Evolutionary conservation across 2,888 invertebrate species (phyloP).

Genomic region (Acleris cristana): DNA sequence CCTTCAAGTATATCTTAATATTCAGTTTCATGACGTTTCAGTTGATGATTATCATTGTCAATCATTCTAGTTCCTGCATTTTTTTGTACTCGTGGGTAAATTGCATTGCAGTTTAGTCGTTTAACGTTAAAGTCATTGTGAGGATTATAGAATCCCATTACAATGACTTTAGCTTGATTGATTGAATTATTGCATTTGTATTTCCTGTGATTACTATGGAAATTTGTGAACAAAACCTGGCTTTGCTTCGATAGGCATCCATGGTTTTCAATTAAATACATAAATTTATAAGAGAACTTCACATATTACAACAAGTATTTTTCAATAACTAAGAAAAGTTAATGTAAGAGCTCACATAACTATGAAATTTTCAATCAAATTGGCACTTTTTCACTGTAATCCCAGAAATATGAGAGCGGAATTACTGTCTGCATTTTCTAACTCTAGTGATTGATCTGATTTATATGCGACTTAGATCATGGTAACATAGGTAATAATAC

Average conservation of each 20-base stretch:
- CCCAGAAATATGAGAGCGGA: no score
- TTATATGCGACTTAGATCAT: no score
- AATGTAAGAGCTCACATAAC: no score
- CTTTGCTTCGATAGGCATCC: conserved; percentile 46
- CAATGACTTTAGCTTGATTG: conserved; percentile 46
- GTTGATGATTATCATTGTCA: not conserved
- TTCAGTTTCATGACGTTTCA: not conserved
- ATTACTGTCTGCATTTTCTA: no score
- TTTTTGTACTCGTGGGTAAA: not conserved
- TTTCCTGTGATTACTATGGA: conserved; percentile 52
- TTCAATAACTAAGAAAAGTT: no score
- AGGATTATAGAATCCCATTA: conserved; percentile 47
- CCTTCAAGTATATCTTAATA: not conserved
- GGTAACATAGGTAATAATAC: no score
- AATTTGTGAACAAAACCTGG: conserved; percentile 39
- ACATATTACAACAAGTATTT: no score
- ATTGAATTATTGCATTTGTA: conserved; percentile 49
- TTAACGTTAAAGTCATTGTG: conserved; percentile 48
- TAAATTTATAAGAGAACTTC: not conserved
- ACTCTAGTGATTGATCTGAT: no score
- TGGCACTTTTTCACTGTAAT: no score
- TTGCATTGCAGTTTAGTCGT: not conserved
- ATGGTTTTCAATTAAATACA: conserved; percentile 3
- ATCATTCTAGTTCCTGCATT: not conserved
- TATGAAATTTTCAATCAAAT: no score